Conservation (phyloP, 2,797 vertebrate genomes). For the Ambastaia sidthimunki region DNA sequence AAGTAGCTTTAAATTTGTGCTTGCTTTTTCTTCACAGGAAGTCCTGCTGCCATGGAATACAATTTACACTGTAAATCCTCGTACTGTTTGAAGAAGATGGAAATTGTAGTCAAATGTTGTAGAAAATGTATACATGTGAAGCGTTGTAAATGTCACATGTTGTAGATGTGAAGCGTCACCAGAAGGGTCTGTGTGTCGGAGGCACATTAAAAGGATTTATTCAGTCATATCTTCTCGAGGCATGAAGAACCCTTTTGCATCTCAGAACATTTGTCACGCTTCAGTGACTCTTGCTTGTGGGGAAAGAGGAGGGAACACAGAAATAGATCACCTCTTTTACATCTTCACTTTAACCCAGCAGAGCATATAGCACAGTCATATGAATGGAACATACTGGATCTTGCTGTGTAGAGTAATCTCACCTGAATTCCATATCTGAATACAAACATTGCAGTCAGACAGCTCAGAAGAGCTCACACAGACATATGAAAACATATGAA, state of each 20-base stretch:
- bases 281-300: slow-evolving; percentile 4
- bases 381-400: neutral
- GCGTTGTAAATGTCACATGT: too few species aligned
- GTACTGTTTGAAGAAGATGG: too few species aligned
- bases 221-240: neutral
- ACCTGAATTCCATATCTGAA: neutral
- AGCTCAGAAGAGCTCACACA: neutral
- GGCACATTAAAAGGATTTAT: neutral
- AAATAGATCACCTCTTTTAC: slow-evolving; percentile 3
- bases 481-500: neutral
- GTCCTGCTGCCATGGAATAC: too few species aligned
- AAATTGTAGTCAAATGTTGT: too few species aligned
- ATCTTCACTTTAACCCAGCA: slow-evolving; percentile 7
- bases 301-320: slow-evolving; percentile 6
- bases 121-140: too few species aligned
- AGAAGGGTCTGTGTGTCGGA: neutral
- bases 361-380: slow-evolving; percentile 1
- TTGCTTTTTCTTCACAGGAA: neutral
- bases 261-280: slow-evolving; percentile 51
- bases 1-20: neutral
- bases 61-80: neutral
- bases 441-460: neutral
- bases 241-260: slow-evolving; percentile 34
- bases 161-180: neutral
- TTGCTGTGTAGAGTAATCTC: too few species aligned